These are phyloP conservation scores for Bellardia pandia DNA, from an alignment of 2,888 invertebrate species.

Conservation along the genomic window DNA sequence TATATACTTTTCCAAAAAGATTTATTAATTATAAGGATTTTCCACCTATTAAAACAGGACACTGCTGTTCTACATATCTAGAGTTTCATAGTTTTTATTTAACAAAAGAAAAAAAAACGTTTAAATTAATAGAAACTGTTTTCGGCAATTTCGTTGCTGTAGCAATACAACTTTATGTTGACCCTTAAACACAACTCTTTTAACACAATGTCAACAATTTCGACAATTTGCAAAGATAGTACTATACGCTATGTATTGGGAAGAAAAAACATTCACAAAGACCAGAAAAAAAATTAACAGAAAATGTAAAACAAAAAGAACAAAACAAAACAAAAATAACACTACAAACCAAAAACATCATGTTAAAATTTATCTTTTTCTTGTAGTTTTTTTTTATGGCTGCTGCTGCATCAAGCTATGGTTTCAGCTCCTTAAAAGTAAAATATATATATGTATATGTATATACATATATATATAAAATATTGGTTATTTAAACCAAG, in stretches of 20 bases:
- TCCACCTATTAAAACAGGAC: no score
- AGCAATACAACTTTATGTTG: constrained; percentile 39
- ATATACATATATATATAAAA: no score
- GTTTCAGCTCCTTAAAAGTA: constrained; percentile 28
- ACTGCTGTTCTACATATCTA: no score
- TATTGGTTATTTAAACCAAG: constrained; percentile 42
- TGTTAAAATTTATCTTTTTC: constrained; percentile 53
- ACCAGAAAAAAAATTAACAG: neutral
- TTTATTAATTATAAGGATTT: no score
- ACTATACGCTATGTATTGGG: neutral
- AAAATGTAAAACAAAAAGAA: neutral
- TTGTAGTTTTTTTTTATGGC: constrained; percentile 45
- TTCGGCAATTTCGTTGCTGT: neutral
- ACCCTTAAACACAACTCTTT: constrained; percentile 59
- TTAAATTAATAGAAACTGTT: constrained; percentile 47
- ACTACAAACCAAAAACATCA: constrained; percentile 49
- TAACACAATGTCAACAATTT: constrained; percentile 68
- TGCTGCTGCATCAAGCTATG: constrained; percentile 6
- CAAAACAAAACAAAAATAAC: constrained; percentile 18
- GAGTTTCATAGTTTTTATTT: neutral
- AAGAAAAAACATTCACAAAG: neutral
- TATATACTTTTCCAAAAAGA: no score
- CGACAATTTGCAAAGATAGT: constrained; percentile 57
- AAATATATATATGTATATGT: neutral
- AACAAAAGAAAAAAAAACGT: neutral